Base-by-base conservation (phyloP, 2,797 vertebrate genomes). In the Argyrosomus regius region DNA sequence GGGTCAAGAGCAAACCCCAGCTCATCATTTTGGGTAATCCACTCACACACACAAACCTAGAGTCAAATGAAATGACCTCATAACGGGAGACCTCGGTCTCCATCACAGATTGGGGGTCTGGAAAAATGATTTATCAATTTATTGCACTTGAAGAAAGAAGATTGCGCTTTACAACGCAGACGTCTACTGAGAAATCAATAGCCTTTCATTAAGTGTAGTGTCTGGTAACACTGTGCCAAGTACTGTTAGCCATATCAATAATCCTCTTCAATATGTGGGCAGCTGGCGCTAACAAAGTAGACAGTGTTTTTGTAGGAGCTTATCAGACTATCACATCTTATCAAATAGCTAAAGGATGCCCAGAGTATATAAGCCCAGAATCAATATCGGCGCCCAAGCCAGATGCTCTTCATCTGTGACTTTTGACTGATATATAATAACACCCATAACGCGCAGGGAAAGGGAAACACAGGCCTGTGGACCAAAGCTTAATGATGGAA, bases 1-100 rank as follows among this genome's bases (percentile, higher is more conserved):
- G 98, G 88, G 97, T 98, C 72, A 97, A 96, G 94, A 99, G 98
- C 91, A 97, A 97, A 57, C 97, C 98, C 31, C 98, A 99, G 64
- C 96, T 96, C 84, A 98, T 99, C 93, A 94, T 97, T 78, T 96
- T 99, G 60, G 98, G 98, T 99, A 93, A 90, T 90, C 81, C 82
- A 86, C 89, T 80, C 83, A 50, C 72, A 76, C 82, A 57, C 77
- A 75, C 70, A 46, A 66, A 88, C 73, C 77, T 31, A 20, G 65
- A 89, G 82, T 88, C 92, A 89, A 92, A 88, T 89, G 62, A 88
- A 91, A 91, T 65, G 81, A 88, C 88, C 86, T 83, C 78, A 89
- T 88, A 88, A 92, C 85, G 75, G 75, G 72, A 65, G 66, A 68
- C 84, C 87, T 26, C 28, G 86, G 90, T 87, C 86, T 88, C 84